These are phyloP conservation scores for Paratrypauchen microcephalus DNA, from an alignment of 2,797 vertebrate genomes.

Conservation along the genomic window DNA sequence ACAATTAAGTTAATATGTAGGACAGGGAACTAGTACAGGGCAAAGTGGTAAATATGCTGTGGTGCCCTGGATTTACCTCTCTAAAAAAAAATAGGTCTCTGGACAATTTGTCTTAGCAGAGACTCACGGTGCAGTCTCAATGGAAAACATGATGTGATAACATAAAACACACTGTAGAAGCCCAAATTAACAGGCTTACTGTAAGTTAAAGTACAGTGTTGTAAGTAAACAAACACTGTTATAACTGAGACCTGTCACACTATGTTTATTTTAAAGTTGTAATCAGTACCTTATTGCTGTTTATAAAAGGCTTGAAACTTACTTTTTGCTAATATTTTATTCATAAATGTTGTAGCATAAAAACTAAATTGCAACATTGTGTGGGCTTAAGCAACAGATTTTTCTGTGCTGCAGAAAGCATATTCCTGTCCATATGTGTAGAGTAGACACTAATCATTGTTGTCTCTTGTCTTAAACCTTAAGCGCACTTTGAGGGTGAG, in stretches of 20 bases:
- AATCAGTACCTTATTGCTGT: background rate
- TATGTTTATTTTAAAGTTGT: background rate
- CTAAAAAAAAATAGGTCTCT: conserved; percentile 25
- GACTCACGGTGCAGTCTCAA: conserved; percentile 18
- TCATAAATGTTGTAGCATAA: too few species aligned
- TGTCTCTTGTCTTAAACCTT: conserved; percentile 44
- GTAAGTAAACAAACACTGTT: too few species aligned
- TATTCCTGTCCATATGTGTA: conserved; percentile 28
- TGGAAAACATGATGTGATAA: conserved; percentile 19
- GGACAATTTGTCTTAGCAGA: conserved; percentile 22
- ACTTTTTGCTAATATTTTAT: background rate
- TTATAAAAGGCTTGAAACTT: background rate
- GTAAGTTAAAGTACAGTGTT: background rate
- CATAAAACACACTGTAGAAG: background rate
- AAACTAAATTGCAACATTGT: too few species aligned
- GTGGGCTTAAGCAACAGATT: conserved; percentile 36
- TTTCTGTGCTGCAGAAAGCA: conserved; percentile 4
- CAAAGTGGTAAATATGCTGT: conserved; percentile 37
- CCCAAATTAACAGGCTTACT: too few species aligned
- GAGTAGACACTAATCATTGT: conserved; percentile 22
- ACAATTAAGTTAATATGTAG: conserved; percentile 3
- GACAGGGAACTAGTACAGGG: conserved; percentile 3
- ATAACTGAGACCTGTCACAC: background rate
- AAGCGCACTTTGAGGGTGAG: conserved; percentile 37
- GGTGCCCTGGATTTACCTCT: conserved; percentile 17